Conservation (phyloP, 2,888 invertebrate genomes). For the Abrostola tripartita region DNA sequence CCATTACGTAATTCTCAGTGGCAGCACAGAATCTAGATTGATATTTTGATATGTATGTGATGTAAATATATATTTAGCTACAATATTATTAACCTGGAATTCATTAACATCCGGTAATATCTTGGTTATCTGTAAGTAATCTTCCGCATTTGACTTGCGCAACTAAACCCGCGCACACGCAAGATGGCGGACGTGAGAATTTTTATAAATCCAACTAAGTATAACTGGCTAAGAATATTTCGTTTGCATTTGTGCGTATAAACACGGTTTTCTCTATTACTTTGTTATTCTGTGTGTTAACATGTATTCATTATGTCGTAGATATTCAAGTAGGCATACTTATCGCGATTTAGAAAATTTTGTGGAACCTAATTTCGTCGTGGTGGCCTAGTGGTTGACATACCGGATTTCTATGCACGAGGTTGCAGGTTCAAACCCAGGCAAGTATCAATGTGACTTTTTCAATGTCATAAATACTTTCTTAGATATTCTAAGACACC, state of each 20-base stretch:
- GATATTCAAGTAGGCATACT: background rate
- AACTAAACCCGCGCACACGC: slow-evolving; percentile 8
- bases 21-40: too few relatives aligned
- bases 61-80: too few relatives aligned
- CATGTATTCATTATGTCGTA: slow-evolving; percentile 10
- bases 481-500: too few relatives aligned
- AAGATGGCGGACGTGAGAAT: slow-evolving; percentile 19
- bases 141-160: slow-evolving; percentile 24
- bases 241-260: slow-evolving; percentile 26
- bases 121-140: slow-evolving; percentile 14
- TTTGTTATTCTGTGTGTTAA: slow-evolving; percentile 20
- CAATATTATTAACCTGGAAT: too few relatives aligned
- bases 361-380: too few relatives aligned
- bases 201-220: slow-evolving; percentile 9
- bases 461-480: too few relatives aligned
- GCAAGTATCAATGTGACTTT: too few relatives aligned
- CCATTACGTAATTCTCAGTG: too few relatives aligned
- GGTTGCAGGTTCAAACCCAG: too few relatives aligned
- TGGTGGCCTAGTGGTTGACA: too few relatives aligned
- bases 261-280: slow-evolving; percentile 28
- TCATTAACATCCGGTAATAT: background rate
- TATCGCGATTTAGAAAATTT: background rate
- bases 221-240: slow-evolving; percentile 28
- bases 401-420: too few relatives aligned
- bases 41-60: too few relatives aligned